Evolutionary conservation across 64 coral and sea anemone genomes (phyloP).

Genomic region (Pocillopora damicornis): DNA sequence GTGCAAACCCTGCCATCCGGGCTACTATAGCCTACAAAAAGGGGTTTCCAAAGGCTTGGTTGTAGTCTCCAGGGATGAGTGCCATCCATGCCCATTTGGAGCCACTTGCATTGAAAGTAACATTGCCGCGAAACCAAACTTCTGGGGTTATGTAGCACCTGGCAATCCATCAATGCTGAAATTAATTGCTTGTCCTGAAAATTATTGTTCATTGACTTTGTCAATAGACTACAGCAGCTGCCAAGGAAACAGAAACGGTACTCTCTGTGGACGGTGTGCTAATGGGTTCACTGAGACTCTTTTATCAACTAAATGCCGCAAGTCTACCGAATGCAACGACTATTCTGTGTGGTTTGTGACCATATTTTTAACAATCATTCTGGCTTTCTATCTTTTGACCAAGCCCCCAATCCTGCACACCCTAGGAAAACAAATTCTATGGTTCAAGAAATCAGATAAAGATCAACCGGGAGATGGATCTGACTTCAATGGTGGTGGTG

Average conservation of each 20-base stretch:
- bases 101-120: conserved; percentile 1
- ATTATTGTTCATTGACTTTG: conserved; percentile 14
- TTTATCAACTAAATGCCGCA: conserved; percentile 55
- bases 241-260: conserved; percentile 38
- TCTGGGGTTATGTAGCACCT: conserved; percentile 8
- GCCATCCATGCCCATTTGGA: conserved; percentile 24
- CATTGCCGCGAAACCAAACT: conserved; percentile 11
- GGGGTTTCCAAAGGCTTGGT: neutral
- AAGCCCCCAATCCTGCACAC: conserved; percentile 36
- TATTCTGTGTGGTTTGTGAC: conserved; percentile 52
- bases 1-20: neutral
- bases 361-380: conserved; percentile 1
- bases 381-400: conserved; percentile 50
- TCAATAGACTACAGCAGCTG: conserved; percentile 37
- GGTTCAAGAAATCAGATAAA: neutral
- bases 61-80: neutral
- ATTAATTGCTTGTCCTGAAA: conserved; percentile 40
- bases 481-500: neutral
- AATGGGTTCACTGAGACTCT: conserved; percentile 48
- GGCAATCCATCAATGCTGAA: neutral
- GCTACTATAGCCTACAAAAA: neutral
- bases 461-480: neutral
- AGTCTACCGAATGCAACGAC: conserved; percentile 41
- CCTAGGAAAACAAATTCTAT: conserved; percentile 35
- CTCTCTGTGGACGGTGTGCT: conserved; percentile 50